Conservation (phyloP, 2,888 invertebrate species). For the Augiades crinisus region DNA sequence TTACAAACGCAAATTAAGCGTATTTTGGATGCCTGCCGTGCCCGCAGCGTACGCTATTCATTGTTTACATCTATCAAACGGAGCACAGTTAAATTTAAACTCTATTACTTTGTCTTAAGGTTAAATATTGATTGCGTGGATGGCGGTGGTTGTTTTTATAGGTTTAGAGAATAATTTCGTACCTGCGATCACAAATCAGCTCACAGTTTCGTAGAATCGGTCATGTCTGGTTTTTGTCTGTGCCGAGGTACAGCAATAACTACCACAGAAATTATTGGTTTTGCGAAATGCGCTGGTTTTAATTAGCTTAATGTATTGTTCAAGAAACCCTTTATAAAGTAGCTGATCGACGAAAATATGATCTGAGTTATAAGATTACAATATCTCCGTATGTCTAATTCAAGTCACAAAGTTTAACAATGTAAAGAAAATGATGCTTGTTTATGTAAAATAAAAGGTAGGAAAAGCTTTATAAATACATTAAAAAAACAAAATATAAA, state of each 20-base stretch:
- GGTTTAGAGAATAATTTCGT: constrained; percentile 36
- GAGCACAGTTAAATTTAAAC: constrained; percentile 20
- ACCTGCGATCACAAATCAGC: constrained; percentile 46
- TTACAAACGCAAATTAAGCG: too few species aligned
- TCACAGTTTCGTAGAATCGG: constrained; percentile 41
- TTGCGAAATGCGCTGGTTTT: constrained; percentile 9
- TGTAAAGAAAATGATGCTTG: too few species aligned
- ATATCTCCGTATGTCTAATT: too few species aligned
- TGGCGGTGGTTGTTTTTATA: constrained; percentile 32
- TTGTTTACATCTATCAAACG: constrained; percentile 25
- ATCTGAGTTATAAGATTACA: too few species aligned
- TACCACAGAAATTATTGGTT: constrained; percentile 8
- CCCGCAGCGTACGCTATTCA: constrained; percentile 34
- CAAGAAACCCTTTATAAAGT: too few species aligned
- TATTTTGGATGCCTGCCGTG: constrained; percentile 47
- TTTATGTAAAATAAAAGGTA: too few species aligned
- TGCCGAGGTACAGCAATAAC: constrained; percentile 24
- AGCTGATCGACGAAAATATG: too few species aligned
- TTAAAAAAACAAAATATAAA: too few species aligned
- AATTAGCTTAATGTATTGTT: not conserved
- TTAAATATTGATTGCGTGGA: constrained; percentile 16
- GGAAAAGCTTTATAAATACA: too few species aligned
- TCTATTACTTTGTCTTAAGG: constrained; percentile 13
- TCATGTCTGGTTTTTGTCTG: constrained; percentile 48
- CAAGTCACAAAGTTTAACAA: too few species aligned